phyloP scores from a whole-genome alignment of 2,797 vertebrate genomes.

The Heterohyrax brucei region DNA sequence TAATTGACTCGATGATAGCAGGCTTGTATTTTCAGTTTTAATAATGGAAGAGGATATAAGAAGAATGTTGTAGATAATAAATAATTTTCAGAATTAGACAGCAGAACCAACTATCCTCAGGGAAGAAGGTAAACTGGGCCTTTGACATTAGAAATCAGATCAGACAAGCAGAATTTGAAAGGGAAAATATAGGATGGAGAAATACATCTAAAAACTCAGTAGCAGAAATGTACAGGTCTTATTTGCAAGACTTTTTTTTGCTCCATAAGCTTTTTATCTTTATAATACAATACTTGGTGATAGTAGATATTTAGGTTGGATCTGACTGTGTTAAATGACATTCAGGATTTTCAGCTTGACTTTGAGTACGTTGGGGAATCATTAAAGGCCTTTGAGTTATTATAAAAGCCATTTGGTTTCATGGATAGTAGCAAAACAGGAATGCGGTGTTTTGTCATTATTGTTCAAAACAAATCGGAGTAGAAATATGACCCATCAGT shows the following conservation, averaged over 20 bases:
- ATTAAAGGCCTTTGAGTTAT: conserved; percentile 4
- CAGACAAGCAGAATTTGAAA: conserved; percentile 9
- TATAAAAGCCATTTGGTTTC: conserved; percentile 64
- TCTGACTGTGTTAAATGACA: conserved; percentile 8
- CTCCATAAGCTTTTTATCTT: neutral
- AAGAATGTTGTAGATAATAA: neutral
- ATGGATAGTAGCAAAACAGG: conserved; percentile 46
- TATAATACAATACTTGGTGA: neutral
- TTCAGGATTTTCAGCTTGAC: conserved; percentile 35
- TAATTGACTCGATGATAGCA: too few relatives aligned
- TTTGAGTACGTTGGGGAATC: neutral
- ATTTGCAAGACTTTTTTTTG: neutral
- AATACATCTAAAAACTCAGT: neutral
- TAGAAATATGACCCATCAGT: conserved; percentile 68
- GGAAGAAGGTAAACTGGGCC: neutral
- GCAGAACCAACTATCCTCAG: neutral
- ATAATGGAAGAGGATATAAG: neutral
- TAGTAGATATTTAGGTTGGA: neutral
- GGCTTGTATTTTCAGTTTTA: too few relatives aligned
- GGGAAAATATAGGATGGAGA: neutral
- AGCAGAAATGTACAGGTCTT: neutral
- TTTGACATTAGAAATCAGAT: neutral
- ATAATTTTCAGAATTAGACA: neutral
- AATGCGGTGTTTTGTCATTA: conserved; percentile 76
- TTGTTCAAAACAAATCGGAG: conserved; percentile 78